phyloP scores from a whole-genome alignment of 2,113 vertebrate species.

The Bombycilla garrulus region DNA sequence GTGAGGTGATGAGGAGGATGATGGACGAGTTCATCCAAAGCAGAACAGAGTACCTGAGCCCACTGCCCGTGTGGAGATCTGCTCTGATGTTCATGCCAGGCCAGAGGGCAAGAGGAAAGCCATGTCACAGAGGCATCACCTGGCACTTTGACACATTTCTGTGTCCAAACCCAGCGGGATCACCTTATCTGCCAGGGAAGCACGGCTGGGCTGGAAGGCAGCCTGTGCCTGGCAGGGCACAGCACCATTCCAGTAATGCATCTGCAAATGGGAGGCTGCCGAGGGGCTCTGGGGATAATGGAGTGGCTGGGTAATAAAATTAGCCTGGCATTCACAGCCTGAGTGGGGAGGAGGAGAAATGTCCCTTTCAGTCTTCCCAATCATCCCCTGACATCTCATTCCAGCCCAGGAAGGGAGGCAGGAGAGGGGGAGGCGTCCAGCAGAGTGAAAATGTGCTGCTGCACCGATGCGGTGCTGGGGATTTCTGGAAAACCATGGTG shows the following conservation, averaged over 20 bases:
- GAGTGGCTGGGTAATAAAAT: constrained; percentile 59
- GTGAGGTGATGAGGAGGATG: background rate
- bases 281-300: constrained; percentile 26
- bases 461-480: background rate
- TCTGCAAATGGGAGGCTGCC: background rate
- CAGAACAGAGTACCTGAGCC: background rate
- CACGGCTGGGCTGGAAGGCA: background rate
- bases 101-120: background rate
- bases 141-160: background rate
- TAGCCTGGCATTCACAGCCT: background rate
- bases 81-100: background rate
- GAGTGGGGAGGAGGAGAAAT: background rate
- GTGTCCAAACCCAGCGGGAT: rapidly evolving
- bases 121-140: rapidly evolving
- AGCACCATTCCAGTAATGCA: constrained; percentile 11
- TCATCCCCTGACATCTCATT: constrained; percentile 24
- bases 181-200: background rate
- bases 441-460: background rate
- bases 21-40: rapidly evolving
- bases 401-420: background rate
- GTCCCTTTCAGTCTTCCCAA: constrained; percentile 3
- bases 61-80: rapidly evolving
- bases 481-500: background rate
- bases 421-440: background rate
- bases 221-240: background rate